Evolutionary conservation across 1,140 invertebrate species (phyloP), one percentile per base, ranked within the genome.

Genomic region (Drosophila micromelanica): DNA sequence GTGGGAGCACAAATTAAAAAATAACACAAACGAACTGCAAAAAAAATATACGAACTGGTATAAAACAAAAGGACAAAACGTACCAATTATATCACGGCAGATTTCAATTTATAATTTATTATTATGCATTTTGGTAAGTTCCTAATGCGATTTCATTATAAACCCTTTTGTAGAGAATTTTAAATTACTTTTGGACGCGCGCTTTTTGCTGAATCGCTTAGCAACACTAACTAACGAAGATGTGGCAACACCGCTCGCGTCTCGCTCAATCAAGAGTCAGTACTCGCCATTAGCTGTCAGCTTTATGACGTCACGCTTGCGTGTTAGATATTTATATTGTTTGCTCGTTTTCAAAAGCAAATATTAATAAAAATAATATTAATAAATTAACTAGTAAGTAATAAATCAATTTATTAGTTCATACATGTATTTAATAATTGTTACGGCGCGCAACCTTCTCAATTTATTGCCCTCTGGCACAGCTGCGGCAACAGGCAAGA

Each of bases 1-100:
- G 20, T n/a, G 12, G 60, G 27, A 12, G 27, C 15, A 20, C 5
- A 75, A 65, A 75, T 75, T 63, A 51, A 75, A 64, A 64, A 75
- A 64, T 71, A 64, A 63, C 59, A 71, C 12, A 59, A 54, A 54
- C 1, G 30, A 6, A 11, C n/a, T 11, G 13, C 15, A 15, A 8
- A 40, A n/a, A 62, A 37, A 13, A 13, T 27, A 38, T 61, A 15
- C n/a, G 5, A 52, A 27, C 15, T 48, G 20, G 11, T 9, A 23
- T 5, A 42, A 43, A 6, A 49, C 6, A 4, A 30, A 55, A n/a
- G 11, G 15, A 17, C 5, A 15, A 15, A 7, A 46, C 27, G 35
- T 51, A 13, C 12, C 20, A 5, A 27, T 27, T 27, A 27, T 27
- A 27, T 27, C 27, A 27, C 27, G 27, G 27, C 4, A 27, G 27